A percentile compares a stretch with the other conserved stretches of the same genome.
Evolutionary conservation across 1,140 invertebrate genomes (phyloP).

Genomic region (Melitaea cinxia): DNA sequence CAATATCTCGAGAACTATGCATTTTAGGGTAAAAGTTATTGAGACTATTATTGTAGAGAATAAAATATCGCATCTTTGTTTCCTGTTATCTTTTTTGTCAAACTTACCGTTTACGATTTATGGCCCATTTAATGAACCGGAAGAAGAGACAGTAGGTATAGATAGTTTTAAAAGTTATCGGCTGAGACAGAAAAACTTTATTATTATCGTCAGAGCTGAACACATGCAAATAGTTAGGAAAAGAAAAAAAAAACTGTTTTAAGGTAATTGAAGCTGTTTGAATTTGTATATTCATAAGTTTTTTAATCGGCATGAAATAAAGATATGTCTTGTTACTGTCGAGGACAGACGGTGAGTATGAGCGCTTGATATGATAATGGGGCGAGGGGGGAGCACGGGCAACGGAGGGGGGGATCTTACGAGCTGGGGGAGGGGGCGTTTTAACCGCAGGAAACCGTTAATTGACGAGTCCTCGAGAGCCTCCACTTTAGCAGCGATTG

Average conservation of each 20-base stretch:
- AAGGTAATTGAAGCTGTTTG: background rate
- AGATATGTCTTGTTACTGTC: conserved; percentile 27
- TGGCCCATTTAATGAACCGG: too few species aligned
- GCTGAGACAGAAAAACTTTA: too few species aligned
- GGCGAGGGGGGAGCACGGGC: background rate
- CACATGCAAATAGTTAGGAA: background rate
- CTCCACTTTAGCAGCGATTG: conserved; percentile 25
- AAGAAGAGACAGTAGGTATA: too few species aligned
- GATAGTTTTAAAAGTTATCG: too few species aligned
- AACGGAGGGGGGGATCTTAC: background rate
- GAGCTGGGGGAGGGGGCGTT: background rate
- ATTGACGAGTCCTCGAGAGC: conserved; percentile 28
- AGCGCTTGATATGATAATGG: background rate
- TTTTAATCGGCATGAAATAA: background rate
- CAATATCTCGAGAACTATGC: too few species aligned
- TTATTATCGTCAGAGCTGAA: background rate
- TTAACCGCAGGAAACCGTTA: conserved; percentile 26
- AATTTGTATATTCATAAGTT: background rate
- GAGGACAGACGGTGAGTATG: conserved; percentile 1
- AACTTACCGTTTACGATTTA: too few species aligned
- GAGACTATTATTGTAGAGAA: too few species aligned
- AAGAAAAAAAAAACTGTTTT: background rate
- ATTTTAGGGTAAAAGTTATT: too few species aligned
- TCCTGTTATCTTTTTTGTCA: too few species aligned
- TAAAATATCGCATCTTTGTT: too few species aligned